Conservation (phyloP, 1,140 invertebrate species). For the Bombus affinis region DNA sequence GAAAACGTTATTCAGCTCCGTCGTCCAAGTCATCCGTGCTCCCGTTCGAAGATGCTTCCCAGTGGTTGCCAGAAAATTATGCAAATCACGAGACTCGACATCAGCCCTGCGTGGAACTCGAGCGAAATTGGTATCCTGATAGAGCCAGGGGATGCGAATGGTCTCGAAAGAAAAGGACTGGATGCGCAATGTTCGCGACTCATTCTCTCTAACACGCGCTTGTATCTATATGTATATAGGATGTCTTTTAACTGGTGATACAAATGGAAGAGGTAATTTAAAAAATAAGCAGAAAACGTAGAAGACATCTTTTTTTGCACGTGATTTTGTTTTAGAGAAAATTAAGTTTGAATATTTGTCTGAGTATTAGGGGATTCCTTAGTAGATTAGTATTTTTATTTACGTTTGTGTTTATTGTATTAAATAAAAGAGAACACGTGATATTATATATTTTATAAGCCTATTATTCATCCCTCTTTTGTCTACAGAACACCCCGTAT, state of each 20-base stretch:
- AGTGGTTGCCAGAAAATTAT: slow-evolving; percentile 53
- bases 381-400: too few species aligned
- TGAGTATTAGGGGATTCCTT: too few species aligned
- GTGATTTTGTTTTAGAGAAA: background rate
- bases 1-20: slow-evolving; percentile 15
- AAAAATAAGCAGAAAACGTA: background rate
- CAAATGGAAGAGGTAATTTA: background rate
- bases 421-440: too few species aligned
- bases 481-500: background rate
- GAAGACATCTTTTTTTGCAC: background rate
- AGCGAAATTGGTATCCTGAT: background rate
- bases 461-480: too few species aligned
- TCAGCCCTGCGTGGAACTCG: slow-evolving; percentile 2
- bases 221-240: background rate
- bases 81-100: slow-evolving; percentile 47
- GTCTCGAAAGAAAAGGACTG: background rate
- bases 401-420: too few species aligned
- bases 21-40: background rate
- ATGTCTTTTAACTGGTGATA: background rate
- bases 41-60: background rate
- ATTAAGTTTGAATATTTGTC: background rate
- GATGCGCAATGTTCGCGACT: background rate
- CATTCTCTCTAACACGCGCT: slow-evolving; percentile 5
- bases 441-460: too few species aligned
- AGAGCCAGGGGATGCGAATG: background rate